phyloP scores from a whole-genome alignment of 2,797 vertebrate species.

The Aeoliscus strigatus region DNA sequence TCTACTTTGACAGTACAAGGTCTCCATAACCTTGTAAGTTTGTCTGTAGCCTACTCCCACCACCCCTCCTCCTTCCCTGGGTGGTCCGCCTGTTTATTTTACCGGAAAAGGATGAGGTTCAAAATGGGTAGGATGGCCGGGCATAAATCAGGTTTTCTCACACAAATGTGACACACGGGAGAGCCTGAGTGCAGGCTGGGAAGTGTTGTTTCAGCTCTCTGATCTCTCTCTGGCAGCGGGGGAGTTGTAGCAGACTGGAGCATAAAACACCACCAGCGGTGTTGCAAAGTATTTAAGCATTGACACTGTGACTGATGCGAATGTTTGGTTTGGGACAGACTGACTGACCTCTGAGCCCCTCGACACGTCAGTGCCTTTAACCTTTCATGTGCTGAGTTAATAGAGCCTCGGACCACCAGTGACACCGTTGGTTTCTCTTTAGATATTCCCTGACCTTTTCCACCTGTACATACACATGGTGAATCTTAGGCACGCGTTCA shows the following conservation, averaged over 20 bases:
- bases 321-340: too few relatives aligned
- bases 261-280: conserved; percentile 14
- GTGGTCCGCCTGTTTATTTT: conserved; percentile 58
- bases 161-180: conserved; percentile 32
- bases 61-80: conserved; percentile 31
- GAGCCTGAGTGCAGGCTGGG: conserved; percentile 16
- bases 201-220: conserved; percentile 25
- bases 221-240: conserved; percentile 10
- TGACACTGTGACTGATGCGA: too few relatives aligned
- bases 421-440: too few relatives aligned
- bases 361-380: background rate
- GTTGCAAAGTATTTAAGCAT: conserved; percentile 2
- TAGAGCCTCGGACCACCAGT: too few relatives aligned
- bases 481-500: too few relatives aligned
- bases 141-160: conserved; percentile 42
- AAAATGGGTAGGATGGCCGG: conserved; percentile 20
- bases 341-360: conserved; percentile 27
- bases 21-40: too few relatives aligned
- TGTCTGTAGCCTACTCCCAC: conserved; percentile 19
- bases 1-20: too few relatives aligned
- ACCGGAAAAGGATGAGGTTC: conserved; percentile 35
- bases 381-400: background rate
- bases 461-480: too few relatives aligned
- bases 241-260: conserved; percentile 13
- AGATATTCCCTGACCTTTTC: too few relatives aligned